Evolutionary conservation across 2,797 vertebrate genomes (phyloP).

Genomic region (Xenopus petersii): DNA sequence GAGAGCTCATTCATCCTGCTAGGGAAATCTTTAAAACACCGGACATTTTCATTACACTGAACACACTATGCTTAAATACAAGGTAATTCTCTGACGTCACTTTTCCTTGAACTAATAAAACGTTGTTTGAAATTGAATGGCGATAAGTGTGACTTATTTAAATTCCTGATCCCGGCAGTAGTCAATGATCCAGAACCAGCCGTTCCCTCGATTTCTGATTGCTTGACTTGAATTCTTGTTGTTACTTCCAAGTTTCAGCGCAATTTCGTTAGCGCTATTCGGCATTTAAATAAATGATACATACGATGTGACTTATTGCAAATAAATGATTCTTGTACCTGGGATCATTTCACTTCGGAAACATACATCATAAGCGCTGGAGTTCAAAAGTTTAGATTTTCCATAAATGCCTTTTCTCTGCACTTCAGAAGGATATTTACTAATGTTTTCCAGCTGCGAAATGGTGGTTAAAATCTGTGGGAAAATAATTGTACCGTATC

Average conservation of each 20-base stretch:
- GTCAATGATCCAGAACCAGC: constrained; percentile 1
- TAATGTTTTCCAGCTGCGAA: neutral
- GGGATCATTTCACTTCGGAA: neutral
- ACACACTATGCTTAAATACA: too few species aligned
- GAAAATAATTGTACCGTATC: neutral
- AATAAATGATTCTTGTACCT: neutral
- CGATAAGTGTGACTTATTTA: neutral
- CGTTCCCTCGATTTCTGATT: constrained; percentile 15
- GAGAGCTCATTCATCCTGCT: too few species aligned
- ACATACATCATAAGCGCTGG: neutral
- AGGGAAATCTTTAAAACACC: too few species aligned
- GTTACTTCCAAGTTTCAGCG: neutral
- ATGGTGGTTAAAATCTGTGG: neutral
- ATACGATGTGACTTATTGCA: neutral
- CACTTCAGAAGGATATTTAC: neutral
- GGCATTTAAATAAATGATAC: neutral
- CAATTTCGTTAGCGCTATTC: neutral
- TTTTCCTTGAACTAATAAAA: constrained; percentile 2
- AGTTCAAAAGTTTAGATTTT: constrained; percentile 3
- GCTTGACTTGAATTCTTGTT: constrained; percentile 2
- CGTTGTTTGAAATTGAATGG: neutral
- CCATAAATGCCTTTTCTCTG: neutral
- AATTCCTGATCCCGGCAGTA: neutral
- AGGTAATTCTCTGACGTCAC: neutral
- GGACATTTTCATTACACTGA: too few species aligned